Conservation (phyloP, 2,888 invertebrate species). For the Prionchulus punctatus region DNA sequence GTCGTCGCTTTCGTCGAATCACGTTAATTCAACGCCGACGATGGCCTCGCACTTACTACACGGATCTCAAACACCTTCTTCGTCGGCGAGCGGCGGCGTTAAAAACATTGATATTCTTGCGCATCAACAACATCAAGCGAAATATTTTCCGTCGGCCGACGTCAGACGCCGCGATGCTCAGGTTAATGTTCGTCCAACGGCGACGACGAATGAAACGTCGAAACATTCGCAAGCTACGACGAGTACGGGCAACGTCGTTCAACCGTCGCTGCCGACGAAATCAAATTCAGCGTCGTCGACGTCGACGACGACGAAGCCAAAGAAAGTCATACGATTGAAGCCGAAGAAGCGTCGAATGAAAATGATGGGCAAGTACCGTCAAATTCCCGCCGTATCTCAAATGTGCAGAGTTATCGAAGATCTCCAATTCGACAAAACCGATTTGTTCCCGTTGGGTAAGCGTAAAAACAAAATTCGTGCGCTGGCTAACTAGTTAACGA, state of each 20-base stretch:
- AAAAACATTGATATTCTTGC: neutral
- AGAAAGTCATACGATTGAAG: conserved; percentile 16
- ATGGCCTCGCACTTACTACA: too few species aligned
- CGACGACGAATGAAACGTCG: neutral
- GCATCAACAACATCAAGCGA: neutral
- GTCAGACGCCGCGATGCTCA: neutral
- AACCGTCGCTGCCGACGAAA: neutral
- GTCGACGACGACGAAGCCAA: neutral
- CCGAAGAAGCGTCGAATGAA: conserved; percentile 16
- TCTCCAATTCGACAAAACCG: conserved; percentile 20
- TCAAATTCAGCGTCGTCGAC: neutral
- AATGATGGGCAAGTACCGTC: conserved; percentile 20
- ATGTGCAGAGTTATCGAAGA: conserved; percentile 21
- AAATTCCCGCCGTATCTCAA: conserved; percentile 13
- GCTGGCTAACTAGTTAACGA: too few species aligned
- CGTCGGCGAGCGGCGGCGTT: neutral
- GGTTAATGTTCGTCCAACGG: neutral
- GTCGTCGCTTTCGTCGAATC: neutral
- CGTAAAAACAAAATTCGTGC: neutral
- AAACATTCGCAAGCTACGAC: neutral
- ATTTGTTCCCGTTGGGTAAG: conserved; percentile 24
- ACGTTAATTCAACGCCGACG: neutral
- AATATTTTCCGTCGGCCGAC: neutral
- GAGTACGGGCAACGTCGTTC: neutral
- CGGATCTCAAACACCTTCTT: too few species aligned